These are phyloP conservation scores for Lasioglossum vierecki DNA, from an alignment of 2,888 invertebrate species.

Conservation along the genomic window DNA sequence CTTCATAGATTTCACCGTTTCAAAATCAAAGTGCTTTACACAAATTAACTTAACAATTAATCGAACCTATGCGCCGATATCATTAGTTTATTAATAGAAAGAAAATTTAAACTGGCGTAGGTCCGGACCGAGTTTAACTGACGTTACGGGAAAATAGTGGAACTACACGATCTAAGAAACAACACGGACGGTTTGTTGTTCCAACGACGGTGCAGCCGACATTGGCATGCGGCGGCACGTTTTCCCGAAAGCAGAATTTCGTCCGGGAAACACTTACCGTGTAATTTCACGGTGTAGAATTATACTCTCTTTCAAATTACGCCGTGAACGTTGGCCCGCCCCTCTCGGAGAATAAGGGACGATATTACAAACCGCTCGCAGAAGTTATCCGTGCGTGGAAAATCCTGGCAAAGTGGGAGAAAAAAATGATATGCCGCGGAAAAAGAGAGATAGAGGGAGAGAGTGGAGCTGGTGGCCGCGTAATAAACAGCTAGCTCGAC, in stretches of 20 bases:
- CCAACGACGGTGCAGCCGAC: background rate
- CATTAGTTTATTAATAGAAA: no score
- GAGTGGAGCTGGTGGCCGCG: background rate
- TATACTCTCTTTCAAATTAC: constrained; percentile 5
- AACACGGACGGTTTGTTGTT: no score
- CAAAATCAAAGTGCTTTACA: no score
- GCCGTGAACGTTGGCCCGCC: background rate
- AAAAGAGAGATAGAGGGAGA: background rate
- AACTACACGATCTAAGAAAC: no score
- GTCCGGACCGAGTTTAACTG: no score
- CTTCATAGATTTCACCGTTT: no score
- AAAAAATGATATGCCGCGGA: background rate
- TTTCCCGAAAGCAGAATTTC: background rate
- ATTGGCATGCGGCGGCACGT: background rate
- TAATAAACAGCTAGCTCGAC: constrained; percentile 64
- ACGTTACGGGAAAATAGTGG: no score
- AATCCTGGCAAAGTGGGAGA: background rate
- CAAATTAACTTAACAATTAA: no score
- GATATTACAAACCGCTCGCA: constrained; percentile 3
- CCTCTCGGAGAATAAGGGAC: background rate
- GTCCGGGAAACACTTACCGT: background rate
- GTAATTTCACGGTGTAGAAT: constrained; percentile 1
- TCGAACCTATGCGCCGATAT: no score
- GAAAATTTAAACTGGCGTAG: no score
- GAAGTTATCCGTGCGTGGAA: constrained; percentile 40